A percentile compares a stretch with the other conserved stretches of the same genome.
Evolutionary conservation across 2,113 vertebrate genomes (phyloP).

Genomic region (Tachysurus vachellii): DNA sequence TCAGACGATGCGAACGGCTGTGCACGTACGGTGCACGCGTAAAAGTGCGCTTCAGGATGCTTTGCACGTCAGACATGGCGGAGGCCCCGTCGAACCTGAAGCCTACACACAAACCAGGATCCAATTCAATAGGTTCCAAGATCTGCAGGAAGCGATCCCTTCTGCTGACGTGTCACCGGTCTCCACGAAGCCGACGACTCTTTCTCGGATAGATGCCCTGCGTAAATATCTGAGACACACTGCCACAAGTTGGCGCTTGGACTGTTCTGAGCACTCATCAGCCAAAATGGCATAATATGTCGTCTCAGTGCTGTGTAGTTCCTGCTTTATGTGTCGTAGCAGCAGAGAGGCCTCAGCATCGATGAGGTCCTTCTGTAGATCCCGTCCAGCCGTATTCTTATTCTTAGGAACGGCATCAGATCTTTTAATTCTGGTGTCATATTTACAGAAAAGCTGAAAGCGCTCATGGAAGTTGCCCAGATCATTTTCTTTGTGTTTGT

Average conservation of each 20-base stretch:
- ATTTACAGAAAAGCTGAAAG: constrained; percentile 41
- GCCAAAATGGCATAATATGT: constrained; percentile 26
- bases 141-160: constrained; percentile 1
- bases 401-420: constrained; percentile 26
- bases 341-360: constrained; percentile 37
- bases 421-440: constrained; percentile 42
- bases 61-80: not conserved
- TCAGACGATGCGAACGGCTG: not conserved
- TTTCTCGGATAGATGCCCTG: constrained; percentile 7
- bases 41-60: constrained; percentile 7
- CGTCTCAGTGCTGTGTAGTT: constrained; percentile 15
- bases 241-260: not conserved
- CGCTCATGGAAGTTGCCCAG: constrained; percentile 23
- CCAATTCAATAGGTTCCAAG: constrained; percentile 28
- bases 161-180: not conserved
- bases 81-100: constrained; percentile 27
- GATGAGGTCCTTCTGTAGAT: constrained; percentile 44
- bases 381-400: constrained; percentile 23
- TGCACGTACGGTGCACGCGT: not conserved
- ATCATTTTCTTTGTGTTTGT: constrained; percentile 21
- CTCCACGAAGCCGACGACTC: constrained; percentile 29
- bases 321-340: constrained; percentile 35
- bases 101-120: constrained; percentile 29
- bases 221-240: constrained; percentile 26
- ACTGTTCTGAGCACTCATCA: constrained; percentile 4